Conservation (phyloP, 2,797 vertebrate genomes). For the Podargus strigoides region DNA sequence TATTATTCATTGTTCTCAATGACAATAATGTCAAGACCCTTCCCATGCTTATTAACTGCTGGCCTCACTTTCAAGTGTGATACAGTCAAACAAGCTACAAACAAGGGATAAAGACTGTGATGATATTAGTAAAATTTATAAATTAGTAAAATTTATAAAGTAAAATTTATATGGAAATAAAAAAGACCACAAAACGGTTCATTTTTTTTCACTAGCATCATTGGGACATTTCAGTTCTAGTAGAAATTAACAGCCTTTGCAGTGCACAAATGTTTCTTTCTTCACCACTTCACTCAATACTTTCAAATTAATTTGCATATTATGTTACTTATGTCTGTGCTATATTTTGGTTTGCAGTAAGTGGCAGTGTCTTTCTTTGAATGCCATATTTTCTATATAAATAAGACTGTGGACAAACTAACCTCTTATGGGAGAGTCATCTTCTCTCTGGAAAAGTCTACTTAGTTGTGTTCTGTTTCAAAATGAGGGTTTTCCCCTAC, state of each 20-base stretch:
- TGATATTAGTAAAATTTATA: neutral
- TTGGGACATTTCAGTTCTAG: neutral
- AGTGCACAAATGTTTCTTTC: neutral
- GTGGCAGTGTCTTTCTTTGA: neutral
- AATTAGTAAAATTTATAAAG: neutral
- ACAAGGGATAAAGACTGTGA: neutral
- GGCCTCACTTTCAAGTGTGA: neutral
- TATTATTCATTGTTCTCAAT: neutral
- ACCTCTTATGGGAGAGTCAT: neutral
- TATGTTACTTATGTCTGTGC: neutral
- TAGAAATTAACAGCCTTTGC: neutral
- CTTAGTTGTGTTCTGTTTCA: neutral
- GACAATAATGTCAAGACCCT: neutral
- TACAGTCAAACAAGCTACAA: neutral
- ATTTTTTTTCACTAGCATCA: neutral
- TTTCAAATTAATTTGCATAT: neutral
- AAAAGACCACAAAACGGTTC: neutral
- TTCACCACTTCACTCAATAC: neutral
- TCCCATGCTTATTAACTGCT: neutral
- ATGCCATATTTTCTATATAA: neutral
- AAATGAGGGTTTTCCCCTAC: fast-evolving
- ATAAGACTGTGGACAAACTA: neutral
- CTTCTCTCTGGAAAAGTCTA: neutral
- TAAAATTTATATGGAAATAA: neutral
- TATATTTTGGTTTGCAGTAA: neutral